These are phyloP conservation scores for Neostethus bicornis DNA, from an alignment of 2,797 vertebrate species.

Conservation along the genomic window DNA sequence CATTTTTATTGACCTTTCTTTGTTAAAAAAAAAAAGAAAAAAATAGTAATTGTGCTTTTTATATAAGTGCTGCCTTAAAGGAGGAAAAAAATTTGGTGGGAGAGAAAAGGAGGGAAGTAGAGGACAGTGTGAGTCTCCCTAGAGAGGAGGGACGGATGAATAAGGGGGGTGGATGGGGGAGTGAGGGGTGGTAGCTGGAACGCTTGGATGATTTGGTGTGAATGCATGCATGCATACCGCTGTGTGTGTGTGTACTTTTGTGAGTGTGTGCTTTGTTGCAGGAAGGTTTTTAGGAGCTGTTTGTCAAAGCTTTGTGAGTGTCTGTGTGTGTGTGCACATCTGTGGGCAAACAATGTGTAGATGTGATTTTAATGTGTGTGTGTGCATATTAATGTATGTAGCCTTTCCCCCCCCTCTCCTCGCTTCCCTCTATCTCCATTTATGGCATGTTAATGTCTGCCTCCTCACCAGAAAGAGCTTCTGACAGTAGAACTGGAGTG, in stretches of 20 bases:
- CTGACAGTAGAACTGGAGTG: slow-evolving; percentile 50
- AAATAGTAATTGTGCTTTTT: slow-evolving; percentile 41
- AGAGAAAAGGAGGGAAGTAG: slow-evolving; percentile 42
- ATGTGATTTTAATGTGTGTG: slow-evolving; percentile 35
- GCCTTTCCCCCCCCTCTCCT: slow-evolving; percentile 30
- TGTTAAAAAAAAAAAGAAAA: neutral
- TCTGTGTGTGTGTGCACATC: slow-evolving; percentile 13
- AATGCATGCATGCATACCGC: slow-evolving; percentile 60
- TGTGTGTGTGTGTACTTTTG: slow-evolving; percentile 25
- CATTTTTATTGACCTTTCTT: slow-evolving; percentile 32
- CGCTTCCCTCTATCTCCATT: slow-evolving; percentile 67
- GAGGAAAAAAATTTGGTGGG: slow-evolving; percentile 22
- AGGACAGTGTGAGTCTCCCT: slow-evolving; percentile 53
- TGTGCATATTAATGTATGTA: slow-evolving; percentile 63
- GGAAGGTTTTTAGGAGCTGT: slow-evolving; percentile 30
- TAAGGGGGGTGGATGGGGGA: neutral
- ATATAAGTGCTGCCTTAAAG: slow-evolving; percentile 58
- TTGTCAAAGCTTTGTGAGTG: slow-evolving; percentile 45
- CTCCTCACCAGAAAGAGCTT: slow-evolving; percentile 62
- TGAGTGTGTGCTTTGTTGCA: slow-evolving; percentile 29
- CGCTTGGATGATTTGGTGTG: slow-evolving; percentile 63
- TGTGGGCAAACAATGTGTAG: slow-evolving; percentile 34
- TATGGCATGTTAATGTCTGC: slow-evolving; percentile 76
- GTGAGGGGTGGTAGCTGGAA: slow-evolving; percentile 23
- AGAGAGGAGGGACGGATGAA: slow-evolving; percentile 34